phyloP scores from a whole-genome alignment of 2,113 vertebrate species.

The Nycticryphes semicollaris region DNA sequence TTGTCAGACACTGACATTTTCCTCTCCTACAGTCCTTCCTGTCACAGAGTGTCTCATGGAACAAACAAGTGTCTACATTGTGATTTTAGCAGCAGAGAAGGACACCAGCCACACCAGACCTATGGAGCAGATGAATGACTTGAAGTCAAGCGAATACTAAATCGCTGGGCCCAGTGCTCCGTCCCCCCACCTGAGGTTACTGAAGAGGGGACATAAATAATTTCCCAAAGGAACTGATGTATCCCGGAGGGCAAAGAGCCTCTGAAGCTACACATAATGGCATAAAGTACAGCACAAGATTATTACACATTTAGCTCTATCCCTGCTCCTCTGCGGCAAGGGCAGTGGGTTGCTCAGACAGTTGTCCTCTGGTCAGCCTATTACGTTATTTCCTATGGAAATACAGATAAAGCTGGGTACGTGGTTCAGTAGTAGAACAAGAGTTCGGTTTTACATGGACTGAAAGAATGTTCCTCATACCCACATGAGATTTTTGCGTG shows the following conservation, averaged over 20 bases:
- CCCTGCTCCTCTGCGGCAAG: neutral
- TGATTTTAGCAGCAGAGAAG: neutral
- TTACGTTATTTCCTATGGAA: neutral
- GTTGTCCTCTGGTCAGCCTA: neutral
- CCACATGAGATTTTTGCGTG: slow-evolving; percentile 27
- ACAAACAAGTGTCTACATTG: neutral
- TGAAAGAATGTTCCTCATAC: slow-evolving; percentile 16
- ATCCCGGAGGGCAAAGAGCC: slow-evolving; percentile 1
- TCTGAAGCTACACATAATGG: neutral
- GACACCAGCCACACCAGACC: neutral
- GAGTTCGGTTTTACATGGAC: neutral
- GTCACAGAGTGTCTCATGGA: neutral
- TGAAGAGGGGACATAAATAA: neutral
- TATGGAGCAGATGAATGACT: neutral
- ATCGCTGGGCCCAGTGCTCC: neutral
- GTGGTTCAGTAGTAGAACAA: neutral
- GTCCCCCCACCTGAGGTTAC: neutral
- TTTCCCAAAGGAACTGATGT: neutral
- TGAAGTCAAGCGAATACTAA: neutral
- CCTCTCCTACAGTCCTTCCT: neutral
- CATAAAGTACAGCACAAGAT: neutral
- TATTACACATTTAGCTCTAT: neutral
- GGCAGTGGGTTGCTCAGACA: neutral
- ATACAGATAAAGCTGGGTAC: neutral
- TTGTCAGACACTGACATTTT: neutral